phyloP scores from a whole-genome alignment of 2,797 vertebrate species.

The Crocidura indochinensis region DNA sequence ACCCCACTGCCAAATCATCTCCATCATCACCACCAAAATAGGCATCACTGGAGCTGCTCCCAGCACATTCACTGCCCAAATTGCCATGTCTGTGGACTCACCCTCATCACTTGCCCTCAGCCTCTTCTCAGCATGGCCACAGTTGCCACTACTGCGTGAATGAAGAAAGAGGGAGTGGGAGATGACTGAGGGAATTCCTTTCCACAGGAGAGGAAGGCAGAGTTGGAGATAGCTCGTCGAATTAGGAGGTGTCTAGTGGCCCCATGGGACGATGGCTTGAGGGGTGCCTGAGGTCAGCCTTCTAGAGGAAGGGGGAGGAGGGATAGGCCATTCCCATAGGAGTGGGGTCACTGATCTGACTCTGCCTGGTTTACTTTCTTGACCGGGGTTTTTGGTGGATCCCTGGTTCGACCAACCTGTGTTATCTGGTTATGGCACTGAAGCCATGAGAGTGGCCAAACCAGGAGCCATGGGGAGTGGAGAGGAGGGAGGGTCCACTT shows the following conservation, averaged over 20 bases:
- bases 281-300: background rate
- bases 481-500: background rate
- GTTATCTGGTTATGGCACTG: conserved; percentile 70
- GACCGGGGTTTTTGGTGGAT: conserved; percentile 74
- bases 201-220: background rate
- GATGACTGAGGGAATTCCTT: background rate
- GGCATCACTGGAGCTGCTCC: background rate
- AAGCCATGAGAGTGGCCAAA: conserved; percentile 74
- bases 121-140: background rate
- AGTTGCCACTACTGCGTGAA: background rate
- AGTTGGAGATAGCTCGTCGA: background rate
- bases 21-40: too few species aligned
- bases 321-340: background rate
- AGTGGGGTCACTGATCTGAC: background rate
- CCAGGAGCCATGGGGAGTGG: conserved; percentile 45
- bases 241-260: background rate
- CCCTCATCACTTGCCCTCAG: background rate
- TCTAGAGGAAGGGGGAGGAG: background rate
- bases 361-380: conserved; percentile 44
- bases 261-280: too few species aligned
- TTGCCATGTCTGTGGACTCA: accelerated
- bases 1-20: background rate
- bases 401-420: conserved; percentile 66
- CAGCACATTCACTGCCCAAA: too few species aligned
- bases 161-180: background rate